A percentile compares a stretch with the other conserved stretches of the same genome.
Evolutionary conservation across 2,113 vertebrate species (phyloP).

Genomic region (Calidris pugnax): DNA sequence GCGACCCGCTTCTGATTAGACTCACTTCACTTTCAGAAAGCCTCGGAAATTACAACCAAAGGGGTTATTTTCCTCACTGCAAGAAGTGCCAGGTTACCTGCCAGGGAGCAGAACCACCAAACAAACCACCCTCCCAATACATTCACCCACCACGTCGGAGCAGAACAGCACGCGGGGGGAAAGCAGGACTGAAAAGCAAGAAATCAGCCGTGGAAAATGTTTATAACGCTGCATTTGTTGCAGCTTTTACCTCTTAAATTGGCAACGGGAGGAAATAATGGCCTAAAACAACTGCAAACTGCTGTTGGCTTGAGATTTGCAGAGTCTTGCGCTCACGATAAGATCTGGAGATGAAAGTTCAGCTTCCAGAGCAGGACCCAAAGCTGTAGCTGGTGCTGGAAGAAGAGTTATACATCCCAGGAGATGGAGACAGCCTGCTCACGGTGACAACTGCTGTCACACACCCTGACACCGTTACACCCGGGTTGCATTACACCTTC

Average conservation of each 20-base stretch:
- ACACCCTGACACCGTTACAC: not conserved
- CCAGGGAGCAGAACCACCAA: not conserved
- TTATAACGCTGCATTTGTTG: rapidly evolving
- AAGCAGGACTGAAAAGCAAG: not conserved
- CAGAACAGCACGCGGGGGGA: not conserved
- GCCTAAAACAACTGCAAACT: not conserved
- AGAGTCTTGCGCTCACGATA: not conserved
- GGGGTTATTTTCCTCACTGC: not conserved
- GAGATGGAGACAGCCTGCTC: not conserved
- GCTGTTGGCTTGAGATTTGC: not conserved
- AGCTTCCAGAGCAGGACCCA: not conserved
- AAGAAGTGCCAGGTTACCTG: not conserved
- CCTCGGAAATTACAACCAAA: not conserved
- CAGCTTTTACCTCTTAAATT: not conserved
- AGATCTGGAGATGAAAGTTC: rapidly evolving
- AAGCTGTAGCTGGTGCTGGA: not conserved
- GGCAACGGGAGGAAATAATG: rapidly evolving
- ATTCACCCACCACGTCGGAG: not conserved
- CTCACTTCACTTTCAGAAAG: not conserved
- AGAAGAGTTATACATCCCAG: not conserved
- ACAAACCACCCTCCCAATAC: not conserved
- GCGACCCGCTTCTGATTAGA: not conserved
- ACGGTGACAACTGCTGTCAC: not conserved
- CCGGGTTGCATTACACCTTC: not conserved
- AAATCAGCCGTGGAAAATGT: not conserved